Conservation (phyloP, 1,140 invertebrate genomes). For the Oreohelix idahoensis region DNA sequence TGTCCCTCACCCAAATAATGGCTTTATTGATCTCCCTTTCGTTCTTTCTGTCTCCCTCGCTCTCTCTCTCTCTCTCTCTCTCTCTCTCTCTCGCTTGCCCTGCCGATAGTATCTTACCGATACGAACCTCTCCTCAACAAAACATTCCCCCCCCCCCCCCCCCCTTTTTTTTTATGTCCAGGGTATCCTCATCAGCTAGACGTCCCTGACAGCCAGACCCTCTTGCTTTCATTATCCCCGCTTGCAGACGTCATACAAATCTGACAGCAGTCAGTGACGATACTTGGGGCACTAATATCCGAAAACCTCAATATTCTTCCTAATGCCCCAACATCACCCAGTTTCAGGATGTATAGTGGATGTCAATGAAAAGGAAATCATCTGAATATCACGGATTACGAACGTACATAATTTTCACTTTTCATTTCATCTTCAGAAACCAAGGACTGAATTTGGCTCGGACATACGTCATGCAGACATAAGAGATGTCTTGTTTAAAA, state of each 20-base stretch:
- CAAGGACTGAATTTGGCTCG: too few relatives aligned
- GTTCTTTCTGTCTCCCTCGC: too few relatives aligned
- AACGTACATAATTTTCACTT: too few relatives aligned
- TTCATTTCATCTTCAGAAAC: too few relatives aligned
- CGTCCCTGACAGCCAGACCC: background rate
- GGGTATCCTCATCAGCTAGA: background rate
- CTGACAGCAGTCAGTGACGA: background rate
- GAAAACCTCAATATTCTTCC: background rate
- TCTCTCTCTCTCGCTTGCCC: background rate
- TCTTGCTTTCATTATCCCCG: background rate
- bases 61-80: too few relatives aligned
- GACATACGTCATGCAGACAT: too few relatives aligned
- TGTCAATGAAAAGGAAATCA: too few relatives aligned
- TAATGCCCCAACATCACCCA: background rate
- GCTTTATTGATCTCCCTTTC: background rate
- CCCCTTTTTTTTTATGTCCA: background rate
- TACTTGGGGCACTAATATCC: background rate
- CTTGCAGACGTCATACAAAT: conserved; percentile 4
- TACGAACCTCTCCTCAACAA: background rate
- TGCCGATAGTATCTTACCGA: background rate
- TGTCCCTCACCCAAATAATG: background rate
- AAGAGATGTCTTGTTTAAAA: too few relatives aligned
- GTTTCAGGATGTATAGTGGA: too few relatives aligned
- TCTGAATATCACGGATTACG: too few relatives aligned
- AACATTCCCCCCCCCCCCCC: too few relatives aligned